Base-by-base conservation (phyloP, 2,888 invertebrate genomes). In the Leptinotarsa peninsularis region DNA sequence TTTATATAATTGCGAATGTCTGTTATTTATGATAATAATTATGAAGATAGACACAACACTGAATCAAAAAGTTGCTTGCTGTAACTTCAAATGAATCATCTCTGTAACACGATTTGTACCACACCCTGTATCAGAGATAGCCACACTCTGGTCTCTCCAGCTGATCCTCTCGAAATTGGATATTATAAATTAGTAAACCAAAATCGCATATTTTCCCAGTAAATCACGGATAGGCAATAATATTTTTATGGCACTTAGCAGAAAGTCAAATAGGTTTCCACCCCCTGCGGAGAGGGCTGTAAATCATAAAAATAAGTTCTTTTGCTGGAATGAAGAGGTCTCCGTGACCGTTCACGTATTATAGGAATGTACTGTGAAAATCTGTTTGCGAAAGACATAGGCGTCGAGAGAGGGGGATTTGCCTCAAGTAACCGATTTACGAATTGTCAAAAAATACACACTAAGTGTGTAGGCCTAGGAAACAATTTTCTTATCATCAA, bases 211-310 rank as follows among this genome's bases (percentile, higher is more conserved):
- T 63, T 63, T 63, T 33, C 4, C 27, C 63, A 33, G 33, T 63
- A 63, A 63, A 63, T 63, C 43, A 14, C 33, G n/a, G 63, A n/a
- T 18, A n/a, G 63, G 43, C 43, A 63, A 63, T 63, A 63, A 63
- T 63, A 63, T 63, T 63, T 63, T 63, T 43, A 63, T 63, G 63
- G 63, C 43, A 63, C 63, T 63, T 43, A 63, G 33, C 63, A 63
- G 63, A 63, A 63, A 63, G 63, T 63, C 63, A 63, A 63, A 63
- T 63, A 63, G 43, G 43, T 43, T 33, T 27, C 10, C 63, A n/a
- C 63, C 27, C 58, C 63, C 63, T 63, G 63, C n/a, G 14, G 63
- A 27, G 63, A 27, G 63, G 43, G 63, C n/a, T 7, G 43, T 63
- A 63, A 63, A 63, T 63, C 43, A 63, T 33, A 63, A 63, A 63